phyloP scores from a whole-genome alignment of 2,113 vertebrate species.

The Sorex araneus region DNA sequence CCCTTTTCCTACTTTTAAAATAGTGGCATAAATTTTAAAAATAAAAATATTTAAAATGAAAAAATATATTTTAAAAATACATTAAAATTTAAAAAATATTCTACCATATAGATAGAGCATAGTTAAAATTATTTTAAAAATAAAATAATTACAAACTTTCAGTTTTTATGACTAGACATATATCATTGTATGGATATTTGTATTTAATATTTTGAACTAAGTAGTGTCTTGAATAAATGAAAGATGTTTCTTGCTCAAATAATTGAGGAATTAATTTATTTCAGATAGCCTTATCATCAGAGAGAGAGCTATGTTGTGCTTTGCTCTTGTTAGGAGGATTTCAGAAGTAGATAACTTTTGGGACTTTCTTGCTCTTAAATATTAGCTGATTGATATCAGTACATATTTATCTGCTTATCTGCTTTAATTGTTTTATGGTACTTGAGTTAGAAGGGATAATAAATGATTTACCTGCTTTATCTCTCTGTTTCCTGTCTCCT shows the following conservation, averaged over 20 bases:
- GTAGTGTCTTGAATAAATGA: slow-evolving; percentile 27
- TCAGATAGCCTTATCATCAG: background rate
- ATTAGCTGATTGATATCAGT: background rate
- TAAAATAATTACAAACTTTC: too few relatives aligned
- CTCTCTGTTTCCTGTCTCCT: background rate
- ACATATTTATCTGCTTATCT: background rate
- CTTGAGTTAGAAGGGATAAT: background rate
- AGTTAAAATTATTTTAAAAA: too few relatives aligned
- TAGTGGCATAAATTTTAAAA: too few relatives aligned
- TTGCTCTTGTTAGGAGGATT: slow-evolving; percentile 41
- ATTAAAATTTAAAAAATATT: too few relatives aligned
- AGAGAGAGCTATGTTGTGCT: background rate
- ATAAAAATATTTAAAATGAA: too few relatives aligned
- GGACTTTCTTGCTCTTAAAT: background rate
- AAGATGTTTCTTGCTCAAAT: slow-evolving; percentile 12
- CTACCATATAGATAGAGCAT: background rate
- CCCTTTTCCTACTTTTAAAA: too few relatives aligned
- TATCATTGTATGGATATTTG: background rate
- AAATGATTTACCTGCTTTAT: slow-evolving; percentile 1
- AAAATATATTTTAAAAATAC: too few relatives aligned
- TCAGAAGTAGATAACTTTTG: slow-evolving; percentile 45
- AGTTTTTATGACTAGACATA: too few relatives aligned
- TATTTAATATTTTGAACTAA: slow-evolving; percentile 55
- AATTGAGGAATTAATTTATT: slow-evolving; percentile 18
- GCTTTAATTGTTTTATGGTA: slow-evolving; percentile 40